Conservation (phyloP, 2,888 invertebrate species). For the Scelioninae gen. 2 region DNA sequence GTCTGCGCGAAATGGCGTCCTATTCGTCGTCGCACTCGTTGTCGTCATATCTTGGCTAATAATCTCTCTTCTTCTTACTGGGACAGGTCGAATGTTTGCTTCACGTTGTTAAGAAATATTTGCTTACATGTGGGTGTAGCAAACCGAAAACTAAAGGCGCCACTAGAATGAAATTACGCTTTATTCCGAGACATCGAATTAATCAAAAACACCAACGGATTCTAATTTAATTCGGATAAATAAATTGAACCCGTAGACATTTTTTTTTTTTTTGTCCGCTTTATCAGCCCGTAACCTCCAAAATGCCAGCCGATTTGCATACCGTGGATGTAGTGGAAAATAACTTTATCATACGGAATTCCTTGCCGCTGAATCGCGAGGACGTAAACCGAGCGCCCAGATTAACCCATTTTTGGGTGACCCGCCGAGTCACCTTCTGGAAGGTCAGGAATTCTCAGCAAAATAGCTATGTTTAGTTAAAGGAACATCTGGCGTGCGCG, state of each 20-base stretch:
- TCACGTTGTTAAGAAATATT: slow-evolving; percentile 58
- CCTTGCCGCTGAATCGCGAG: slow-evolving; percentile 18
- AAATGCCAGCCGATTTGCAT: too few relatives aligned
- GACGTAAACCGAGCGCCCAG: slow-evolving; percentile 12
- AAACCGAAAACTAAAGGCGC: slow-evolving; percentile 36
- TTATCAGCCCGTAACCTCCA: too few relatives aligned
- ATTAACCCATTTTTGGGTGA: slow-evolving; percentile 46
- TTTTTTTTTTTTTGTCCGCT: too few relatives aligned
- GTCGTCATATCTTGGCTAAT: slow-evolving; percentile 66
- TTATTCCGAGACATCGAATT: too few relatives aligned
- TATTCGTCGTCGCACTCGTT: slow-evolving; percentile 61
- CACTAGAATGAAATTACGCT: slow-evolving; percentile 38
- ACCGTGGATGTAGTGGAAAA: too few relatives aligned
- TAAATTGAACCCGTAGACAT: too few relatives aligned
- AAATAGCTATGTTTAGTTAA: slow-evolving; percentile 56
- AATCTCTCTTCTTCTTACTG: slow-evolving; percentile 65
- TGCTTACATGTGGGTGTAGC: slow-evolving; percentile 50
- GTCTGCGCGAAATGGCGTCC: slow-evolving; percentile 63
- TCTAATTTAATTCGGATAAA: too few relatives aligned
- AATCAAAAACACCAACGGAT: too few relatives aligned
- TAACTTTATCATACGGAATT: too few relatives aligned
- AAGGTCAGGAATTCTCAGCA: slow-evolving; percentile 52
- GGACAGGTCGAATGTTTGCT: slow-evolving; percentile 54
- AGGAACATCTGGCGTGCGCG: slow-evolving; percentile 54
- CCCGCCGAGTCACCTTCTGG: slow-evolving; percentile 48